Evolutionary conservation across 2,113 vertebrate species (phyloP).

Genomic region (Xenopus laevis): DNA sequence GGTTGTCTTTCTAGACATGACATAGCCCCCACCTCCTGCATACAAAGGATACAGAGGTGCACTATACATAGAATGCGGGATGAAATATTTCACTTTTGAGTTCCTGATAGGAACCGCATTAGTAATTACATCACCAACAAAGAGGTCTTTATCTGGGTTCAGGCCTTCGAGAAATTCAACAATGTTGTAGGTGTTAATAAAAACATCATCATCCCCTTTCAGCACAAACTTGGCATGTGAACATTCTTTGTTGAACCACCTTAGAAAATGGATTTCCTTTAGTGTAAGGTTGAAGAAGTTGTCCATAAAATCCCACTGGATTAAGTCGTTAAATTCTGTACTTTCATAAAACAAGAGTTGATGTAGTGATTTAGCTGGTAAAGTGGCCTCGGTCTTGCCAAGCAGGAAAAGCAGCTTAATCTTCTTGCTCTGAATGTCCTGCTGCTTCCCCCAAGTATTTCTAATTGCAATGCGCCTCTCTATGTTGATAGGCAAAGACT

Average conservation of each 20-base stretch:
- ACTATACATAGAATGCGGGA: slow-evolving; percentile 64
- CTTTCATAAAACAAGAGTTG: slow-evolving; percentile 67
- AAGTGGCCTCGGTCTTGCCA: slow-evolving; percentile 47
- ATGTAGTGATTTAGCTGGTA: slow-evolving; percentile 49
- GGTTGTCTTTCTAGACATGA: slow-evolving; percentile 66
- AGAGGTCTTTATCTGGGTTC: slow-evolving; percentile 60
- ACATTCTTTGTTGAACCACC: slow-evolving; percentile 63
- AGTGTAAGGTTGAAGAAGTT: slow-evolving; percentile 74
- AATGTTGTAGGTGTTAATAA: slow-evolving; percentile 67
- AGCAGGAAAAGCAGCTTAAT: slow-evolving; percentile 67
- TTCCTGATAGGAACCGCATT: slow-evolving; percentile 66
- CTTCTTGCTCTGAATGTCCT: slow-evolving; percentile 40
- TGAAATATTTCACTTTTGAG: slow-evolving; percentile 68
- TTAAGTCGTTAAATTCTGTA: slow-evolving; percentile 62
- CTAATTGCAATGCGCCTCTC: slow-evolving; percentile 64
- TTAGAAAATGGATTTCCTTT: slow-evolving; percentile 71
- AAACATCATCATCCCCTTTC: slow-evolving; percentile 71
- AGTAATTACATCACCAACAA: slow-evolving; percentile 67
- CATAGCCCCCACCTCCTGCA: slow-evolving; percentile 64
- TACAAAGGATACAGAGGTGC: slow-evolving; percentile 64
- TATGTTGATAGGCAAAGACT: slow-evolving; percentile 66
- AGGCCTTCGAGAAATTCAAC: slow-evolving; percentile 62
- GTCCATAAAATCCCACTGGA: slow-evolving; percentile 74
- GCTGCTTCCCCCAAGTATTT: slow-evolving; percentile 66
- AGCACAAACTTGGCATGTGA: slow-evolving; percentile 56